Percentiles rank a stretch among this genome's conserved stretches.
Evolutionary conservation across 2,888 invertebrate species (phyloP).

Genomic region (Pilophorus perplexus): DNA sequence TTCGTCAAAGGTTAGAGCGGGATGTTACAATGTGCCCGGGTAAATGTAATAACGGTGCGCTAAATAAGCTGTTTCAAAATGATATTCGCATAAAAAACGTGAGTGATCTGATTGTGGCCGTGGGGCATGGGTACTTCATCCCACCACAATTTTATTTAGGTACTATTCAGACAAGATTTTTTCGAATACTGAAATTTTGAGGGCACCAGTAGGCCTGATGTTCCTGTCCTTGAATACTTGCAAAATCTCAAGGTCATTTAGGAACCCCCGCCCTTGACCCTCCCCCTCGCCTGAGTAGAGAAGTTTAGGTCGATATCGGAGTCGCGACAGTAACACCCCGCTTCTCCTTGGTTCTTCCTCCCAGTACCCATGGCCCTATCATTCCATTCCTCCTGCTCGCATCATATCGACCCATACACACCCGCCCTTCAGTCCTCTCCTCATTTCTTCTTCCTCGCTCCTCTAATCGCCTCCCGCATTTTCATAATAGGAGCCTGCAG

Average conservation of each 20-base stretch:
- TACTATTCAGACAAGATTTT: too few species aligned
- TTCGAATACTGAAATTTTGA: too few species aligned
- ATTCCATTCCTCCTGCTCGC: constrained; percentile 15
- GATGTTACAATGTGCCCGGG: too few species aligned
- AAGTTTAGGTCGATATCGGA: constrained; percentile 29
- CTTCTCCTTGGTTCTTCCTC: neutral
- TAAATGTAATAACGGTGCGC: too few species aligned
- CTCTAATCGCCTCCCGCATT: constrained; percentile 10
- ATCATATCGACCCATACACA: constrained; percentile 28
- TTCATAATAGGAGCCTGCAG: neutral
- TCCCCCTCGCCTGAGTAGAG: constrained; percentile 10
- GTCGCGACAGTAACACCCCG: constrained; percentile 26
- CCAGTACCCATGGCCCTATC: constrained; percentile 1
- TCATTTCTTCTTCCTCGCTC: neutral
- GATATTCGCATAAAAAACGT: too few species aligned
- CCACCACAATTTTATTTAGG: too few species aligned
- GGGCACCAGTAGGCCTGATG: too few species aligned
- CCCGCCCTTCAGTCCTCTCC: neutral
- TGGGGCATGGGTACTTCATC: too few species aligned
- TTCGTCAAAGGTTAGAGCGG: too few species aligned
- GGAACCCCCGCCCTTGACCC: constrained; percentile 19
- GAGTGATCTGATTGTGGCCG: too few species aligned
- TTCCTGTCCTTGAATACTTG: constrained; percentile 7
- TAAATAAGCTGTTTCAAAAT: too few species aligned
- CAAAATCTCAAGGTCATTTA: constrained; percentile 7